Evolutionary conservation across 2,113 vertebrate genomes (phyloP).

Genomic region (Dromiciops gliroides): DNA sequence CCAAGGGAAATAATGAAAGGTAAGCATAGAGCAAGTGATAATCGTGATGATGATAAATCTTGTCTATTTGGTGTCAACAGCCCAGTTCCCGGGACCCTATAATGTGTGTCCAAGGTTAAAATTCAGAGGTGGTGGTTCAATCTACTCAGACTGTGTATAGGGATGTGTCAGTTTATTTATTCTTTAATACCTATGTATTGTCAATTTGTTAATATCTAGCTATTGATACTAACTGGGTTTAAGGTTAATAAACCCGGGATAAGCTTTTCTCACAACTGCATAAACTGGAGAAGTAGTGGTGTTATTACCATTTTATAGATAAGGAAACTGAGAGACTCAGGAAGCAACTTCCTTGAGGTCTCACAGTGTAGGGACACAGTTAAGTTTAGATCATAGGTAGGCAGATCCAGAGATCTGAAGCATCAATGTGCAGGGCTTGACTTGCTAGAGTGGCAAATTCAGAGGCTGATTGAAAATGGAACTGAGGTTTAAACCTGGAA

Average conservation of each 20-base stretch:
- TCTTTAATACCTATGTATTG: neutral
- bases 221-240: neutral
- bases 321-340: neutral
- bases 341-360: neutral
- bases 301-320: neutral
- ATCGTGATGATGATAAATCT: neutral
- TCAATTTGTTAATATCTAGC: neutral
- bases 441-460: neutral
- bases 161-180: neutral
- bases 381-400: neutral
- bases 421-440: neutral
- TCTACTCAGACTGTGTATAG: neutral
- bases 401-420: neutral
- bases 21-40: neutral
- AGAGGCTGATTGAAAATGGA: neutral
- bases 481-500: neutral
- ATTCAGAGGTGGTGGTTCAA: neutral
- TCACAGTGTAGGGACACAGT: neutral
- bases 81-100: neutral
- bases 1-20: neutral
- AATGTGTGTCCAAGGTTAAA: neutral
- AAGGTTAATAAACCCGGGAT: neutral
- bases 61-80: neutral
- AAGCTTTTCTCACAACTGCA: neutral
- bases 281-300: neutral